phyloP scores from a whole-genome alignment of 2,113 vertebrate genomes.

The Nothoprocta pentlandii region DNA sequence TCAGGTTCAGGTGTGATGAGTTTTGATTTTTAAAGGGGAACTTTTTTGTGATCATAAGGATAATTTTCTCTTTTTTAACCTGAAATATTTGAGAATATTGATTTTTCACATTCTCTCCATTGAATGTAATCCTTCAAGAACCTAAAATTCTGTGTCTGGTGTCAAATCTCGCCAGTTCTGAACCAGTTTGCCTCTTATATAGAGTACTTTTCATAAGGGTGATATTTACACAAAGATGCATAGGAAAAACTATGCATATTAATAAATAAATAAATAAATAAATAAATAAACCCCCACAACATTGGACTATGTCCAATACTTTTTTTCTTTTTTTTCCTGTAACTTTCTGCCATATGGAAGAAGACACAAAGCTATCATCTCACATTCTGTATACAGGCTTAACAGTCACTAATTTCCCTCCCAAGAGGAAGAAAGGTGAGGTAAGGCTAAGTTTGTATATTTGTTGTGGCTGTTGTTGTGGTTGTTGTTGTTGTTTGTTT shows the following conservation, averaged over 20 bases:
- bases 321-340: accelerated
- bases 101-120: neutral
- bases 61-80: neutral
- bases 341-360: neutral
- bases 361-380: neutral
- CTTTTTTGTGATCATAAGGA: neutral
- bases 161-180: neutral
- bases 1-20: neutral
- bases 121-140: neutral
- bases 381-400: neutral
- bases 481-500: too few relatives aligned
- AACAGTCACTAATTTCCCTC: neutral
- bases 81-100: neutral
- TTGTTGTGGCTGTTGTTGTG: neutral
- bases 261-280: neutral
- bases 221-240: neutral
- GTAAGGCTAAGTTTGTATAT: neutral
- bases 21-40: neutral
- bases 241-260: neutral
- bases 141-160: neutral
- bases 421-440: neutral
- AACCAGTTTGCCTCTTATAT: neutral
- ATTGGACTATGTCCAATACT: neutral
- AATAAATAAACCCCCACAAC: neutral
- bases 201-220: neutral